Conservation (phyloP, 2,113 vertebrate species). For the Ciconia stormi region DNA sequence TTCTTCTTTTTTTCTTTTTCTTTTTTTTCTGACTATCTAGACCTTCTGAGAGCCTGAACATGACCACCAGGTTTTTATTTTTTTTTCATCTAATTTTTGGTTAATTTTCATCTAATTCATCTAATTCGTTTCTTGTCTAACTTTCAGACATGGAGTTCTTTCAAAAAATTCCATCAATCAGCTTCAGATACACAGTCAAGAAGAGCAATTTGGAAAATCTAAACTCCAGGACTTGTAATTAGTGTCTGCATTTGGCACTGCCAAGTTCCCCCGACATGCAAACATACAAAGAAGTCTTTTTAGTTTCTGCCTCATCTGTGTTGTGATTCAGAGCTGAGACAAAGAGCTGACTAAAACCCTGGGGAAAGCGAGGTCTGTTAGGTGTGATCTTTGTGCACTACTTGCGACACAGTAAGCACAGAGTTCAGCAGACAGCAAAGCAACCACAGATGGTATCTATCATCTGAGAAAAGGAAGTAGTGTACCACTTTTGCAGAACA, state of each 20-base stretch:
- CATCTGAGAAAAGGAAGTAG: not conserved
- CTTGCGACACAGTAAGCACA: not conserved
- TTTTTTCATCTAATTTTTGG: too few relatives aligned
- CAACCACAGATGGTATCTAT: not conserved
- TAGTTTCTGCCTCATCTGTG: not conserved
- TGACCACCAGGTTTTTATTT: not conserved
- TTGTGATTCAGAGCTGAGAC: not conserved
- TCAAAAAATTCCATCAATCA: not conserved
- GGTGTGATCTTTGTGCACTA: not conserved
- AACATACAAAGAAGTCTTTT: not conserved
- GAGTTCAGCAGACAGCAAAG: not conserved
- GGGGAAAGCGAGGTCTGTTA: not conserved
- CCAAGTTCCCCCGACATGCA: not conserved
- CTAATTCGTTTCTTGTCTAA: not conserved
- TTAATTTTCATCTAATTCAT: too few relatives aligned
- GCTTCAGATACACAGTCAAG: not conserved
- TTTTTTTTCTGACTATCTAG: not conserved
- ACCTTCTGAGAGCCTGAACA: not conserved
- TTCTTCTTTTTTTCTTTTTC: not conserved
- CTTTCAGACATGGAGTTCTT: not conserved
- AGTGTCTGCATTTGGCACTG: not conserved
- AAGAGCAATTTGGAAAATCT: not conserved
- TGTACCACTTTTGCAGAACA: not conserved
- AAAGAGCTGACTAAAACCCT: not conserved
- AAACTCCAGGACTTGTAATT: not conserved